Percentiles rank a stretch among this genome's conserved stretches.
Conservation (phyloP, 2,888 invertebrate genomes). For the Stenchaetothrips biformis region DNA sequence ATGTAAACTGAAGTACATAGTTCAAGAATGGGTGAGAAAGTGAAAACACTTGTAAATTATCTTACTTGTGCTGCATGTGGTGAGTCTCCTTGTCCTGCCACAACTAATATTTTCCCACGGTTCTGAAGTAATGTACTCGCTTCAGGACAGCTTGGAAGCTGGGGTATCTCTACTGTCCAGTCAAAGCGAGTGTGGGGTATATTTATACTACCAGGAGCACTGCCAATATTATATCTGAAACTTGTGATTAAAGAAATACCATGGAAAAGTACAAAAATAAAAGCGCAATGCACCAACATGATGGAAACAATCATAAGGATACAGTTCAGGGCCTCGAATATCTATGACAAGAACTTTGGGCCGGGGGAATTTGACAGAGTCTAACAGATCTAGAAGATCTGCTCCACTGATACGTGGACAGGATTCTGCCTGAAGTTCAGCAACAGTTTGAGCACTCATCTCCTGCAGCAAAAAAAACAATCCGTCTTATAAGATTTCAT, state of each 20-base stretch:
- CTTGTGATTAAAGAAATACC: constrained; percentile 33
- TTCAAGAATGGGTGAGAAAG: constrained; percentile 29
- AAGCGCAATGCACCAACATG: constrained; percentile 30
- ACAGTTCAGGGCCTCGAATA: constrained; percentile 61
- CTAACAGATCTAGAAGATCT: constrained; percentile 71
- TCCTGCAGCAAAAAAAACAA: constrained; percentile 51
- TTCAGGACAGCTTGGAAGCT: constrained; percentile 60
- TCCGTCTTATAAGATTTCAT: neutral
- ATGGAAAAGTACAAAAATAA: constrained; percentile 35
- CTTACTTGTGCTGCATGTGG: constrained; percentile 56
- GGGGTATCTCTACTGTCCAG: constrained; percentile 58
- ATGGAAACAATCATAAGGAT: constrained; percentile 38
- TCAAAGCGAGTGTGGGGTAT: constrained; percentile 80
- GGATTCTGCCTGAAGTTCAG: constrained; percentile 65
- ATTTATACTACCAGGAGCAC: constrained; percentile 77
- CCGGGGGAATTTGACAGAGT: constrained; percentile 47
- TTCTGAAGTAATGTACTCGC: constrained; percentile 55
- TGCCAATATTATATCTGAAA: constrained; percentile 68
- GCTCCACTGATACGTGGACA: constrained; percentile 80
- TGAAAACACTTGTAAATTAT: constrained; percentile 27
- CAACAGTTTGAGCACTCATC: constrained; percentile 62
- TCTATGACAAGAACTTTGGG: constrained; percentile 61
- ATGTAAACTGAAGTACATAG: constrained; percentile 31
- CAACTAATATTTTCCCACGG: constrained; percentile 63
- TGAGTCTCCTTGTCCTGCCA: constrained; percentile 74